Percentiles rank a stretch among this genome's conserved stretches.
Evolutionary conservation across 2,888 invertebrate species (phyloP).

Genomic region (Dichetophora obliterata): DNA sequence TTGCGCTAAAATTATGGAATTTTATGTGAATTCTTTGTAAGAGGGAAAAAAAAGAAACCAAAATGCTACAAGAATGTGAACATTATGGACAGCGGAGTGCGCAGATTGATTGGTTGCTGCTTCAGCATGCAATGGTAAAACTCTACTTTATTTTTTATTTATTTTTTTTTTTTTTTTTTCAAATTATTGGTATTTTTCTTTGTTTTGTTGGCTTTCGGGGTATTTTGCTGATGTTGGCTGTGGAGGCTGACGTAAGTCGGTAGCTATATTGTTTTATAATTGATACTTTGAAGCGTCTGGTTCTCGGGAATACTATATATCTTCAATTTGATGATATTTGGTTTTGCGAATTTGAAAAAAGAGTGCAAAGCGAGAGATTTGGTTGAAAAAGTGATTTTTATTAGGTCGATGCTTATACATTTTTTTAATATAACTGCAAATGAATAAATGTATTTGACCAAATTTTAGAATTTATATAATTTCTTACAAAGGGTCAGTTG

Average conservation of each 20-base stretch:
- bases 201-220: conserved; percentile 39
- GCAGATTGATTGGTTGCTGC: conserved; percentile 26
- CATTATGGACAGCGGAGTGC: not conserved
- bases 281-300: conserved; percentile 1
- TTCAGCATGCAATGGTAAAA: conserved; percentile 4
- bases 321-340: too few relatives aligned
- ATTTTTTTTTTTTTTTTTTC: conserved; percentile 35
- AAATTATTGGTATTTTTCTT: conserved; percentile 49
- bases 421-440: too few relatives aligned
- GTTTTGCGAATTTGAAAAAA: too few relatives aligned
- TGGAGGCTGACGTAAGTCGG: conserved; percentile 3
- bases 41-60: not conserved
- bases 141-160: not conserved
- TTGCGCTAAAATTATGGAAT: conserved; percentile 21
- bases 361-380: too few relatives aligned
- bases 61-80: conserved; percentile 7
- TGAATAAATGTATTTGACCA: too few relatives aligned
- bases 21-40: conserved; percentile 26
- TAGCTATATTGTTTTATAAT: conserved; percentile 20
- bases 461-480: too few relatives aligned
- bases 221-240: conserved; percentile 7
- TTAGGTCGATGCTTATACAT: too few relatives aligned
- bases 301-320: not conserved
- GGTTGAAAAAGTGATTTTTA: too few relatives aligned
- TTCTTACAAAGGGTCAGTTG: too few relatives aligned